Percentiles rank a stretch among this genome's conserved stretches.
Evolutionary conservation across 1,140 invertebrate genomes (phyloP).

Genomic region (Cryptotermes secundus): DNA sequence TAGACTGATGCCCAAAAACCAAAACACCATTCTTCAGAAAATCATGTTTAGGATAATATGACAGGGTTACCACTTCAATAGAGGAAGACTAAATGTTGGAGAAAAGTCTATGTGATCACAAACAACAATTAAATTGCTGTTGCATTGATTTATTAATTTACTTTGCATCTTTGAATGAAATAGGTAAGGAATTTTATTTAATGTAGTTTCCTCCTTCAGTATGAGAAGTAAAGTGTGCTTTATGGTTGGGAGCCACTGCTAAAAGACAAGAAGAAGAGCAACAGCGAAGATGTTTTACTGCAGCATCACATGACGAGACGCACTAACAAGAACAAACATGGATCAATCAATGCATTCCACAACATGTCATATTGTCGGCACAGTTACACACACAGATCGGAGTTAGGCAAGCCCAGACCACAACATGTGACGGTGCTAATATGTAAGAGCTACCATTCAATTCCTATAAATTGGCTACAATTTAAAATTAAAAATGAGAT

Average conservation of each 20-base stretch:
- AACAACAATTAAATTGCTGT: too few relatives aligned
- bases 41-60: too few relatives aligned
- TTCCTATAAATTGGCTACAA: background rate
- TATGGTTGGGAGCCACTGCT: background rate
- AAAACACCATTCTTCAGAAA: too few relatives aligned
- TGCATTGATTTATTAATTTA: too few relatives aligned
- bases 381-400: background rate
- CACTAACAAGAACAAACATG: conserved; percentile 11
- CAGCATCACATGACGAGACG: conserved; percentile 12
- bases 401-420: background rate
- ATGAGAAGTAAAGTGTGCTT: background rate
- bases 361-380: background rate
- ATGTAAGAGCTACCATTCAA: background rate
- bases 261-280: background rate
- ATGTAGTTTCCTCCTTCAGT: background rate
- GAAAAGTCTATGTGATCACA: too few relatives aligned
- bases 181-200: too few relatives aligned
- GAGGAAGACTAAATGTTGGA: too few relatives aligned
- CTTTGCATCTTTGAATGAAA: too few relatives aligned
- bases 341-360: conserved; percentile 14
- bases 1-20: too few relatives aligned
- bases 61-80: too few relatives aligned
- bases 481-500: too few relatives aligned
- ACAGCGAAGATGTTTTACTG: conserved; percentile 5
- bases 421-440: background rate